A percentile compares a stretch with the other conserved stretches of the same genome.
Evolutionary conservation across 2,797 vertebrate species (phyloP).

Genomic region (Salmo trutta): DNA sequence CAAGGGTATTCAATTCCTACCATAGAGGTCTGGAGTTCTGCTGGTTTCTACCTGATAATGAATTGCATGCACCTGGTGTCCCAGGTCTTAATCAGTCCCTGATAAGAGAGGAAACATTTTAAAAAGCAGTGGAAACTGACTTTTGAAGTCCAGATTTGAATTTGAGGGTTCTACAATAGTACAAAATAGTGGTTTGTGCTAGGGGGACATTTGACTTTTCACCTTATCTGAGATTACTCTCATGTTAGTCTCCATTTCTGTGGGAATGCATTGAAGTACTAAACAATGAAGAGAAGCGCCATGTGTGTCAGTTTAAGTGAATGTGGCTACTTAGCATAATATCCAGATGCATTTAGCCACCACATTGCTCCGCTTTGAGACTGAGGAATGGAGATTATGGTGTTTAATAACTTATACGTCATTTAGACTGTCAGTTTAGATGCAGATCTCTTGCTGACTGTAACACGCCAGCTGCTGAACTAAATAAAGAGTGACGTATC

Average conservation of each 20-base stretch:
- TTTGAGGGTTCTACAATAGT: no score
- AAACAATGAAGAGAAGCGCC: no score
- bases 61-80: no score
- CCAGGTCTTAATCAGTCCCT: no score
- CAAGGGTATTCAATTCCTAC: no score
- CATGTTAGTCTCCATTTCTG: background rate
- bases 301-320: background rate
- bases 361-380: background rate
- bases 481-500: constrained; percentile 32
- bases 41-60: no score
- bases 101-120: no score
- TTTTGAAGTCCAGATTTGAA: no score
- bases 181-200: background rate
- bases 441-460: constrained; percentile 15
- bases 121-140: no score
- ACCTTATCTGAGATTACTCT: background rate
- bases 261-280: background rate
- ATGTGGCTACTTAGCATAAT: background rate
- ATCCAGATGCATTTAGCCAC: background rate
- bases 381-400: background rate
- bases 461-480: constrained; percentile 8
- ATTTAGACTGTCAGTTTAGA: constrained; percentile 25
- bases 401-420: background rate
- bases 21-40: no score
- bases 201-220: background rate